phyloP scores from a whole-genome alignment of 2,797 vertebrate genomes.

The Menidia menidia region DNA sequence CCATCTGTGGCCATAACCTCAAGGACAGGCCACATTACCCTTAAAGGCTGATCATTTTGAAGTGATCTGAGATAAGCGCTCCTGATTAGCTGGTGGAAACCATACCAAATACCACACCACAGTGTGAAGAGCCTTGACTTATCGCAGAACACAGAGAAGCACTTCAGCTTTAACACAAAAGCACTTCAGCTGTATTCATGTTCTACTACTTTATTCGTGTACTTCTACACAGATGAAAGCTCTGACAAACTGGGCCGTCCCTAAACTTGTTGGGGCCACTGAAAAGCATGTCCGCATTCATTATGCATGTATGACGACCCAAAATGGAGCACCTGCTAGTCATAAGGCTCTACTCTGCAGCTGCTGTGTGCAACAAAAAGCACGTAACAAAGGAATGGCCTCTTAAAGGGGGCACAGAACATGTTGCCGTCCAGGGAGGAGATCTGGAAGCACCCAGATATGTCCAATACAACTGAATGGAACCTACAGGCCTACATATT shows the following conservation, averaged over 20 bases:
- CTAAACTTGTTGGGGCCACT: constrained; percentile 8
- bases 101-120: not conserved
- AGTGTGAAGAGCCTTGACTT: not conserved
- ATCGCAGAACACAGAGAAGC: not conserved
- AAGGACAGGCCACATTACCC: not conserved
- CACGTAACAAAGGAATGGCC: constrained; percentile 25
- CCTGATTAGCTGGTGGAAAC: not conserved
- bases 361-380: constrained; percentile 39
- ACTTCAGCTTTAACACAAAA: constrained; percentile 12
- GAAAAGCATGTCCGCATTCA: constrained; percentile 37
- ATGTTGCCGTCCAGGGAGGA: not conserved
- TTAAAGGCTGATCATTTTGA: not conserved
- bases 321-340: constrained; percentile 56
- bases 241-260: constrained; percentile 2
- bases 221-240: constrained; percentile 14
- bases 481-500: not conserved
- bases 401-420: constrained; percentile 24
- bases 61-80: not conserved
- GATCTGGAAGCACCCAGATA: not conserved
- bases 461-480: not conserved
- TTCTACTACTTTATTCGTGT: constrained; percentile 18
- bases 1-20: not conserved
- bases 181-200: constrained; percentile 12
- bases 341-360: constrained; percentile 33
- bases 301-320: constrained; percentile 43